Conservation (phyloP, 2,113 vertebrate species). For the Hirundichthys speculiger region DNA sequence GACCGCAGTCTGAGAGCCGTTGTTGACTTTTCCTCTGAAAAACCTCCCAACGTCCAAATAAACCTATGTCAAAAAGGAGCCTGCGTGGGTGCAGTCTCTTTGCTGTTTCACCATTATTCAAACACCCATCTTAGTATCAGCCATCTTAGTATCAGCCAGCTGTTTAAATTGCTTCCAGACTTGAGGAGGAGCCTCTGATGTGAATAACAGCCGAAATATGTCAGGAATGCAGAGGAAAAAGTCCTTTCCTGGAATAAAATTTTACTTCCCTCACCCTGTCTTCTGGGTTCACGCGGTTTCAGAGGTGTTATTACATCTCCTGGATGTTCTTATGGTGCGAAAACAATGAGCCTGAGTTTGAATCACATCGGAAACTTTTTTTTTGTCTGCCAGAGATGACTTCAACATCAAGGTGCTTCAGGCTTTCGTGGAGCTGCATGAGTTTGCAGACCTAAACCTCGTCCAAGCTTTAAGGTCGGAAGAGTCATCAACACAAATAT, state of each 20-base stretch:
- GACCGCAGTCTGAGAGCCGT: slow-evolving; percentile 39
- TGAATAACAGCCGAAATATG: slow-evolving; percentile 49
- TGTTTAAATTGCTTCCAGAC: slow-evolving; percentile 70
- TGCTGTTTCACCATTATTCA: slow-evolving; percentile 52
- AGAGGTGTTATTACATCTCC: slow-evolving; percentile 14
- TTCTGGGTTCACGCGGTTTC: slow-evolving; percentile 22
- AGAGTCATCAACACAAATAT: neutral
- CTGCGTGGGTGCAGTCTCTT: slow-evolving; percentile 39
- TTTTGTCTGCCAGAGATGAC: slow-evolving; percentile 85
- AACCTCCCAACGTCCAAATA: slow-evolving; percentile 23
- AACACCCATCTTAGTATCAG: neutral
- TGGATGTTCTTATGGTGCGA: slow-evolving; percentile 10
- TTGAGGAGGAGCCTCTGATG: slow-evolving; percentile 24
- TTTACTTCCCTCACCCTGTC: slow-evolving; percentile 22
- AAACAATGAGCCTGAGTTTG: neutral
- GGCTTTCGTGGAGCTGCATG: slow-evolving; percentile 98
- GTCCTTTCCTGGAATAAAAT: slow-evolving; percentile 37
- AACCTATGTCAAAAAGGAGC: slow-evolving; percentile 38
- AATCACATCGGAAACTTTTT: slow-evolving; percentile 12
- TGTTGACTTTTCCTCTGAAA: slow-evolving; percentile 43
- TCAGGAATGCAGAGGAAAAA: slow-evolving; percentile 58
- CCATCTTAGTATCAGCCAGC: slow-evolving; percentile 38
- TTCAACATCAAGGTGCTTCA: slow-evolving; percentile 99
- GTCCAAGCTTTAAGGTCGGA: slow-evolving; percentile 96
- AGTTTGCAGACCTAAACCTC: slow-evolving; percentile 98